phyloP scores from a whole-genome alignment of 2,797 vertebrate species.

The Characodon lateralis region DNA sequence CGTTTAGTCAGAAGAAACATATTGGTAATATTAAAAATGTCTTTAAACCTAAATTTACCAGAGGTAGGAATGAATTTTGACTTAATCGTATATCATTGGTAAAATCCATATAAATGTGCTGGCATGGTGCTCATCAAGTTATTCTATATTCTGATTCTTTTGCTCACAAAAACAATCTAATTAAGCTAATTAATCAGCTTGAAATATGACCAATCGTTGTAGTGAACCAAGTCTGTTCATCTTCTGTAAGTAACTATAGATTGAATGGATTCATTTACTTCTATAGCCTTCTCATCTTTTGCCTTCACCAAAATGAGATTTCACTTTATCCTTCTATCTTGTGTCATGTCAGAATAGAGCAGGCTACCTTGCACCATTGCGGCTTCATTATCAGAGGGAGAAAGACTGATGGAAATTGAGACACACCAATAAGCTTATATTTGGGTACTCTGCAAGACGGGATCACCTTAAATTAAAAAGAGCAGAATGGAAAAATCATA shows the following conservation, averaged over 20 bases:
- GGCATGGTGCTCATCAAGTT: slow-evolving; percentile 33
- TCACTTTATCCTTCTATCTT: slow-evolving; percentile 54
- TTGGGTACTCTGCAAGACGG: slow-evolving; percentile 64
- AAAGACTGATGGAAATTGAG: slow-evolving; percentile 57
- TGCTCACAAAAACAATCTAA: slow-evolving; percentile 17
- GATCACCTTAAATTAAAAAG: slow-evolving; percentile 69
- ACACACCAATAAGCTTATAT: slow-evolving; percentile 57
- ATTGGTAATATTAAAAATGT: background rate
- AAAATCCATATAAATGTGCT: slow-evolving; percentile 23
- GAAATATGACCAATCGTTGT: slow-evolving; percentile 39
- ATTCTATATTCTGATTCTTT: slow-evolving; percentile 19
- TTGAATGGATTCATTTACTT: slow-evolving; percentile 60
- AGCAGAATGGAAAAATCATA: slow-evolving; percentile 45
- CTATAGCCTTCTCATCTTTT: slow-evolving; percentile 40
- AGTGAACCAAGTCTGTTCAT: slow-evolving; percentile 37
- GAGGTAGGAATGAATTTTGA: background rate
- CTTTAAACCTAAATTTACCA: background rate
- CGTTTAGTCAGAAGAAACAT: background rate
- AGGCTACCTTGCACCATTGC: slow-evolving; percentile 53
- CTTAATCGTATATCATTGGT: slow-evolving; percentile 11
- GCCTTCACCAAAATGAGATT: slow-evolving; percentile 61
- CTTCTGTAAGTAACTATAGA: slow-evolving; percentile 19
- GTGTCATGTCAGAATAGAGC: slow-evolving; percentile 49
- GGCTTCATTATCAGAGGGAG: slow-evolving; percentile 52
- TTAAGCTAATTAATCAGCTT: slow-evolving; percentile 30